Evolutionary conservation across 1,140 invertebrate genomes (phyloP).

Genomic region (Drosophila triauraria): DNA sequence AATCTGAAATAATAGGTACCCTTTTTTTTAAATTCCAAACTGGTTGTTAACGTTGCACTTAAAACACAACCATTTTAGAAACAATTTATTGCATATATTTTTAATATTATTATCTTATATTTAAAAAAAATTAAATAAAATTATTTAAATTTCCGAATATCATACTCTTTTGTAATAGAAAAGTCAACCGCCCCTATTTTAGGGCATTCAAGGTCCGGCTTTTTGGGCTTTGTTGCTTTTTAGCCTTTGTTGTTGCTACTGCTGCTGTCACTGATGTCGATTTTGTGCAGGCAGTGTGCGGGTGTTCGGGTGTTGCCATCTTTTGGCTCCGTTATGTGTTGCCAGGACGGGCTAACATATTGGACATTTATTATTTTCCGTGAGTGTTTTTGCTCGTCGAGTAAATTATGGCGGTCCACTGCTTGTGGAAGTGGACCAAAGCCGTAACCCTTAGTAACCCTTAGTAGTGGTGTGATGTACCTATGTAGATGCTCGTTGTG

Average conservation of each 20-base stretch:
- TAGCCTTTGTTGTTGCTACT: slow-evolving; percentile 35
- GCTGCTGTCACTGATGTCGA: slow-evolving; percentile 54
- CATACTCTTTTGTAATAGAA: background rate
- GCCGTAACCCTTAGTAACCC: background rate
- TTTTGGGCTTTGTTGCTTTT: slow-evolving; percentile 12
- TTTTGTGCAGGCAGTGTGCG: slow-evolving; percentile 48
- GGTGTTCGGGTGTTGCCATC: slow-evolving; percentile 59
- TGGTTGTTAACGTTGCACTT: too few relatives aligned
- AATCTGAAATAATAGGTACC: too few relatives aligned
- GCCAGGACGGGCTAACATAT: slow-evolving; percentile 77
- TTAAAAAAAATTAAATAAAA: too few relatives aligned
- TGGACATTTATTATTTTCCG: slow-evolving; percentile 84
- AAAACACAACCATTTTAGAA: too few relatives aligned
- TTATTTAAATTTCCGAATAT: background rate
- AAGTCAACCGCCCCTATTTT: too few relatives aligned
- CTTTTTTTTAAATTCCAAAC: too few relatives aligned
- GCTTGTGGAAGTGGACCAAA: slow-evolving; percentile 22
- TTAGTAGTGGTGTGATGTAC: slow-evolving; percentile 3
- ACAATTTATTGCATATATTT: too few relatives aligned
- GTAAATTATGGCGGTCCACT: slow-evolving; percentile 66
- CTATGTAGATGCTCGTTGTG: too few relatives aligned
- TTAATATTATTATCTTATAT: too few relatives aligned
- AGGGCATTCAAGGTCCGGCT: slow-evolving; percentile 18
- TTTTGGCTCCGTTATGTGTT: slow-evolving; percentile 62
- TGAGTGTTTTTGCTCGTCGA: slow-evolving; percentile 80